Evolutionary conservation across 2,113 vertebrate species (phyloP).

Genomic region (Cavia porcellus): DNA sequence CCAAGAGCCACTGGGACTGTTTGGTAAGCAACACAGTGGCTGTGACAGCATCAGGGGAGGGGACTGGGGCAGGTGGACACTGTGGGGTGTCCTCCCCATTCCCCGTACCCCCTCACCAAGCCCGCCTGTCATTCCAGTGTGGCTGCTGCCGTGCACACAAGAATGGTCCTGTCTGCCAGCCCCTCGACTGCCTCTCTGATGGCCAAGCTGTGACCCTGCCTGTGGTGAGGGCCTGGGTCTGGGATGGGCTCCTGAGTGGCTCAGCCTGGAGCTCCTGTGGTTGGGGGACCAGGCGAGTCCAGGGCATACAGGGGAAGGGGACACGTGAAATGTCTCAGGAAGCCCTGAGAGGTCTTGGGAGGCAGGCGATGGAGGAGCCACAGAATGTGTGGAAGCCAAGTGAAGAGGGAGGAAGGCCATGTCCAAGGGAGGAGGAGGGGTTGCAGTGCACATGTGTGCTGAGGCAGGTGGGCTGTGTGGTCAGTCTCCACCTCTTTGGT

Average conservation of each 20-base stretch:
- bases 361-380: neutral
- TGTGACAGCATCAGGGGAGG: rapidly evolving
- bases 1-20: constrained; percentile 56
- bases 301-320: no score
- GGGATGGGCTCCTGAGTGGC: neutral
- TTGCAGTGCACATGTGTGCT: neutral
- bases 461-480: no score
- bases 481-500: neutral
- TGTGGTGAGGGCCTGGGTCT: constrained; percentile 83
- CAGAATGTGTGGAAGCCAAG: neutral
- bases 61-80: rapidly evolving
- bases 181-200: constrained; percentile 82
- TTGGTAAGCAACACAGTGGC: constrained; percentile 19
- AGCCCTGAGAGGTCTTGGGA: neutral
- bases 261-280: neutral
- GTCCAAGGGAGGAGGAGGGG: neutral
- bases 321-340: neutral
- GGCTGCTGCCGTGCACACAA: constrained; percentile 15
- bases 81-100: neutral
- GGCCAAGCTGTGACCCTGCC: constrained; percentile 81
- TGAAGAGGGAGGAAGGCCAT: neutral
- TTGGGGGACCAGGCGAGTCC: neutral
- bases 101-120: neutral
- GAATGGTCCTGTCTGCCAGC: constrained; percentile 14
- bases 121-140: constrained; percentile 48